Conservation (phyloP, 2,888 invertebrate species). For the Augiades crinisus region DNA sequence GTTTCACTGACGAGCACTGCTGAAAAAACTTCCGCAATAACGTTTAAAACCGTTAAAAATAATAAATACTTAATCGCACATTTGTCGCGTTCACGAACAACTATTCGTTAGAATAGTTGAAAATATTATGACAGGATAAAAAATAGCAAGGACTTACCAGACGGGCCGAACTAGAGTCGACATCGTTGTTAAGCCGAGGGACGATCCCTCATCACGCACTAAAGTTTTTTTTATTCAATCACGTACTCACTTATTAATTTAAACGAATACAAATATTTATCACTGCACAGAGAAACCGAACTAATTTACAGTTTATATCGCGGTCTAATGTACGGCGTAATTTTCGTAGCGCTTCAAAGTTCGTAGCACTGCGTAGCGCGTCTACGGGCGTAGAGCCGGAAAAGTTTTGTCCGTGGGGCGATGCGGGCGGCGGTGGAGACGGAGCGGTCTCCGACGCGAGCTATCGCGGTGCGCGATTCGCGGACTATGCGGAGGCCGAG, state of each 20-base stretch:
- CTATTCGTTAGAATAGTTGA: constrained; percentile 22
- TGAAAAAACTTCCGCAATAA: constrained; percentile 56
- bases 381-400: constrained; percentile 43
- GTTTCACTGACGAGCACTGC: constrained; percentile 63
- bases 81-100: constrained; percentile 12
- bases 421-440: constrained; percentile 46
- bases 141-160: constrained; percentile 65
- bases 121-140: constrained; percentile 6
- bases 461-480: constrained; percentile 72
- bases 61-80: constrained; percentile 10
- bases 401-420: constrained; percentile 70
- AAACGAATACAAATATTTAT: constrained; percentile 37
- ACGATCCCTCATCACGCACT: constrained; percentile 71
- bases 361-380: constrained; percentile 53
- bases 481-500: constrained; percentile 63
- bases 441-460: constrained; percentile 56
- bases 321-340: background rate
- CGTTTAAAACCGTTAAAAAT: constrained; percentile 34
- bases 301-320: constrained; percentile 1
- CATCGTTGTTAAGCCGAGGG: constrained; percentile 77
- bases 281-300: constrained; percentile 54
- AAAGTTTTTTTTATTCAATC: constrained; percentile 51
- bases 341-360: constrained; percentile 37
- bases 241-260: constrained; percentile 50
- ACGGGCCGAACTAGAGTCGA: constrained; percentile 79